phyloP scores from a whole-genome alignment of 2,113 vertebrate genomes.

The Pluvialis apricaria region DNA sequence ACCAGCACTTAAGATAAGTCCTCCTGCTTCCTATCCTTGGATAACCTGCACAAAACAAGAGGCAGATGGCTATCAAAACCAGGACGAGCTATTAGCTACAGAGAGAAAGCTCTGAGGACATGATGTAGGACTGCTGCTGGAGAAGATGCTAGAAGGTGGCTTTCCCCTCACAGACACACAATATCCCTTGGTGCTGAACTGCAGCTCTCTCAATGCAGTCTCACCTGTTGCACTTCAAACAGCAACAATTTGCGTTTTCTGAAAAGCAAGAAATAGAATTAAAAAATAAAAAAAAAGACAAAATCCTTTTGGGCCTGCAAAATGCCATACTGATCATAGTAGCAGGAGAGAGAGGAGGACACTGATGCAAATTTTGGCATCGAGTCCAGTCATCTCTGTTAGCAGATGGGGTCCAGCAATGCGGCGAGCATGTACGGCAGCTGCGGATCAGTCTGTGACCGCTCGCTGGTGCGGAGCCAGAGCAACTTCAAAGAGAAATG shows the following conservation, averaged over 20 bases:
- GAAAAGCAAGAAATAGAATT: neutral
- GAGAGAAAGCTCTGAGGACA: neutral
- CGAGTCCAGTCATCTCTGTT: neutral
- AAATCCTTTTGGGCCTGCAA: neutral
- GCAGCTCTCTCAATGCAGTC: neutral
- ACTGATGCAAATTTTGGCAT: neutral
- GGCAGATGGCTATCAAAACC: neutral
- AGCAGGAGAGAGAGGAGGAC: neutral
- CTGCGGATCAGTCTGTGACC: conserved; percentile 31
- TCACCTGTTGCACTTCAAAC: neutral
- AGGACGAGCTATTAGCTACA: neutral
- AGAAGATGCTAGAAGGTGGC: neutral
- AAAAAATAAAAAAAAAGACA: neutral
- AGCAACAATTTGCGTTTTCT: neutral
- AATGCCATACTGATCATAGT: neutral
- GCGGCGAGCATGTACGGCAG: neutral
- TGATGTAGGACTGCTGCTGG: neutral
- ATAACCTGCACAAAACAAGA: neutral
- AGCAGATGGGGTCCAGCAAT: neutral
- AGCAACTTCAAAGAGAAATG: conserved; percentile 54
- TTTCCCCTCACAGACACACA: neutral
- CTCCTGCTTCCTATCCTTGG: neutral
- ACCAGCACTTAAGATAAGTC: neutral
- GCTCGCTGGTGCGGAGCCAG: conserved; percentile 33
- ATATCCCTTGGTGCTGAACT: neutral